Evolutionary conservation across 2,797 vertebrate genomes (phyloP), one percentile per base, ranked within the genome.

Genomic region (Takifugu rubripes): DNA sequence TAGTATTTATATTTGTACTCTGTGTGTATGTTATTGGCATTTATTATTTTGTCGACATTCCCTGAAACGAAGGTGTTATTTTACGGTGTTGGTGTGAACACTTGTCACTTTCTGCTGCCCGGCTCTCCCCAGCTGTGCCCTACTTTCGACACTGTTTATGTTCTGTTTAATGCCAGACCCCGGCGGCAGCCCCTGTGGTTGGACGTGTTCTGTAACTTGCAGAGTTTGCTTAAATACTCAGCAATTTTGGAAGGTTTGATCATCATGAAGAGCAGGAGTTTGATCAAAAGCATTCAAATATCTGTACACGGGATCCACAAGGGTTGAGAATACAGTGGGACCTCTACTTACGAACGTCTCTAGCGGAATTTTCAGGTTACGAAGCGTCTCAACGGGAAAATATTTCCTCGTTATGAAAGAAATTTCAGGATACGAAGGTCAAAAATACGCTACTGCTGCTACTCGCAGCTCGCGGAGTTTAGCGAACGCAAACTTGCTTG

Each of bases 71-170:
- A 14, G 1, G 5, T 11, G 12, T 26, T 17, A 21, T 5, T 64
- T 24, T 31, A 49, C 24, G 29, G 63, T 53, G 59, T 12, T 10
- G 54, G 55, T 60, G 15, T 61, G 60, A 57, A 63, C 36, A 45
- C 44, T 59, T 61, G 31, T 46, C 59, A 61, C 21, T 65, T 75
- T 71, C 52, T 68, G 65, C 61, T 67, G 68, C 64, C 80, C 70
- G 59, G 61, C 55, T 68, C 49, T 78, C 64, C 71, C 74, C 81
- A 88, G 87, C 85, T 88, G 83, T 85, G 88, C 54, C 85, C 87
- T 85, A 83, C 74, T 89, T 87, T 86, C 72, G 64, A 56, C 67
- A 57, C 63, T 56, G 73, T 66, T 74, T 56, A 66, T 68, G 60
- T 65, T 78, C 73, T 57, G 70, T 50, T 75, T 72, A 69, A 62